Conservation (phyloP, 2,113 vertebrate species). For the Catharus bicknelli region DNA sequence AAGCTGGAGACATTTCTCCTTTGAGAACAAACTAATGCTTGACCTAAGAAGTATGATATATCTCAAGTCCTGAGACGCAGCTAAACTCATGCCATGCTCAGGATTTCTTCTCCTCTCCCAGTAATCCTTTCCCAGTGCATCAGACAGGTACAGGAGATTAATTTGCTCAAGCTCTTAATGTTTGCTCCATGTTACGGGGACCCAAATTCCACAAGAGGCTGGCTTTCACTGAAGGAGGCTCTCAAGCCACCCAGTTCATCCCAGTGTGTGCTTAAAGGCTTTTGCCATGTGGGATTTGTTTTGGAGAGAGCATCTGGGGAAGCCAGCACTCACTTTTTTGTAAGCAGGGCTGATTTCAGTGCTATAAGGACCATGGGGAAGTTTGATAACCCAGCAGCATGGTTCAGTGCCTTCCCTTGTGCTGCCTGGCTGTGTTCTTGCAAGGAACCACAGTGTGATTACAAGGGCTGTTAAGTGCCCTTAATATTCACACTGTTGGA, state of each 20-base stretch:
- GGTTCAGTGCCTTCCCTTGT: background rate
- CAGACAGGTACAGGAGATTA: background rate
- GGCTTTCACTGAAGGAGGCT: background rate
- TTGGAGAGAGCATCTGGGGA: fast-evolving
- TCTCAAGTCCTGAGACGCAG: background rate
- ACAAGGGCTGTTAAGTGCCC: constrained; percentile 60
- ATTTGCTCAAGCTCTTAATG: background rate
- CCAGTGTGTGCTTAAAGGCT: background rate
- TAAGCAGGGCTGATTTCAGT: background rate
- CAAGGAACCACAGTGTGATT: constrained; percentile 39
- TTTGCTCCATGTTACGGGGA: background rate
- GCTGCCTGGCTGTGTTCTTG: constrained; percentile 27
- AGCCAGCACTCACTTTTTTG: fast-evolving
- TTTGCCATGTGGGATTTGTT: fast-evolving
- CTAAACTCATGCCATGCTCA: background rate
- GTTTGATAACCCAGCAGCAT: background rate
- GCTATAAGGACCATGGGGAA: fast-evolving
- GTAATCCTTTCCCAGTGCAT: background rate
- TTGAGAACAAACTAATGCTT: background rate
- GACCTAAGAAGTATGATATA: background rate
- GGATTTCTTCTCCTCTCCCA: background rate
- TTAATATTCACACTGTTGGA: constrained; percentile 49
- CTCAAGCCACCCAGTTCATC: background rate
- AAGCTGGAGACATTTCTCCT: background rate
- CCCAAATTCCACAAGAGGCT: background rate